Base-by-base conservation (phyloP, 2,888 invertebrate genomes). In the Thymelicus sylvestris region DNA sequence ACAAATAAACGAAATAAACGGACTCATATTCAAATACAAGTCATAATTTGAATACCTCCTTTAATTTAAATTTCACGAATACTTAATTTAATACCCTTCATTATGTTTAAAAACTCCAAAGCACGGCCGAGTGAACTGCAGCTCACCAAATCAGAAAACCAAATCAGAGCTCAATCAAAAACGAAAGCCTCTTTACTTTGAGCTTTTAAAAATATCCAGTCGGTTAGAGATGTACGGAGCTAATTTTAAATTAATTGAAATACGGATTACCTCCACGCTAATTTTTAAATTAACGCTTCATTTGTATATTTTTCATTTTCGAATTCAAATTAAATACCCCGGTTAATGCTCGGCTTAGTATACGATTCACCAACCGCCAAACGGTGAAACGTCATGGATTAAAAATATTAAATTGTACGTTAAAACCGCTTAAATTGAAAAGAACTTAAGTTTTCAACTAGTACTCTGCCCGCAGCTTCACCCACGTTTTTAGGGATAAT, bases 191-290 rank as follows among this genome's bases (percentile, higher is more conserved):
- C 44, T 44, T 44, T 44, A 59, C 66, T 47, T 66, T 59, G 38
- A 66, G 59, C 67, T 10, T 59, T 67, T 69, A 52, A 69, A 63
- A 48, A 63, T 69, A 63, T 63, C 44, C 68, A 69, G 38, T 57
- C 44, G 62, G 57, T 15, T 63, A 15, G 62, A 63, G 44, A 44
- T 15, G 39, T 13, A 60, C 55, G n/a, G 44, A 24, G 68, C 68
- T 63, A 69, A 69, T 69, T 69, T 69, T 19, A 68, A 63, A 69
- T 69, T 63, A 52, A 69, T 68, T 62, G 67, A 55, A 68, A 69
- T 63, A 57, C 63, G 68, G 38, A 69, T 57, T 69, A 48, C 47
- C 39, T 59, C 38, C 13, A 47, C 63, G 47, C 62, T 48, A 69
- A 69, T 68, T 61, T 69, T 59, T 64, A 63, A 69, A 64, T 67